phyloP scores from a whole-genome alignment of 2,797 vertebrate species.

The Rhadinocentrus ornatus region DNA sequence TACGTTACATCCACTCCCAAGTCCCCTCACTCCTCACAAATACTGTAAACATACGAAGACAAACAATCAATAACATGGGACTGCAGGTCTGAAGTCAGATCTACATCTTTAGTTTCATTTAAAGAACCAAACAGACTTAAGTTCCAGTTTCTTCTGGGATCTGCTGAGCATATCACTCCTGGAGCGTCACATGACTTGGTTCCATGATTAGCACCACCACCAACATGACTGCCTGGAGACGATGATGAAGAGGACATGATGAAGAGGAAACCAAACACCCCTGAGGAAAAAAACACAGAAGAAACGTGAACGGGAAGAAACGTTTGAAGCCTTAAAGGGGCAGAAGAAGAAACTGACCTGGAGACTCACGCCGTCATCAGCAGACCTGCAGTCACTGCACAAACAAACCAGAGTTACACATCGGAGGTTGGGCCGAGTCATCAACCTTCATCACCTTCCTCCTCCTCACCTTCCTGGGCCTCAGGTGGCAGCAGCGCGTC shows the following conservation, averaged over 20 bases:
- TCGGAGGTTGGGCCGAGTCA: neutral
- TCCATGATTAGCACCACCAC: no score
- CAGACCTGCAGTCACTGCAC: slow-evolving; percentile 71
- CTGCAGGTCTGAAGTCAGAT: no score
- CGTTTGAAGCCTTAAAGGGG: neutral
- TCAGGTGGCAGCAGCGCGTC: slow-evolving; percentile 84
- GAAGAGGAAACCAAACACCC: neutral
- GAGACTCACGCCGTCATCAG: slow-evolving; percentile 65
- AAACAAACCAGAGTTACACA: slow-evolving; percentile 23
- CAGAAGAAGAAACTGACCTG: slow-evolving; percentile 37
- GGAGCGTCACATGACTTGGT: no score
- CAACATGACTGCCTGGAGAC: no score
- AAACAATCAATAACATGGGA: no score
- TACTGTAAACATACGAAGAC: no score
- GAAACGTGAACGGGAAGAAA: neutral
- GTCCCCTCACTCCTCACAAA: no score
- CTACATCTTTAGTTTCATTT: no score
- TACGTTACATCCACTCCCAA: no score
- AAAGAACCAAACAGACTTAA: no score
- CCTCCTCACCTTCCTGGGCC: slow-evolving; percentile 77
- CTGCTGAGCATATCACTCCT: no score
- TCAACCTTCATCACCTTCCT: neutral
- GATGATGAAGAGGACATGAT: neutral
- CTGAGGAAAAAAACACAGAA: slow-evolving; percentile 3
- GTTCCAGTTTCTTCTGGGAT: no score